phyloP scores from a whole-genome alignment of 2,888 invertebrate species.

The Eueremaeus valkanovi region DNA sequence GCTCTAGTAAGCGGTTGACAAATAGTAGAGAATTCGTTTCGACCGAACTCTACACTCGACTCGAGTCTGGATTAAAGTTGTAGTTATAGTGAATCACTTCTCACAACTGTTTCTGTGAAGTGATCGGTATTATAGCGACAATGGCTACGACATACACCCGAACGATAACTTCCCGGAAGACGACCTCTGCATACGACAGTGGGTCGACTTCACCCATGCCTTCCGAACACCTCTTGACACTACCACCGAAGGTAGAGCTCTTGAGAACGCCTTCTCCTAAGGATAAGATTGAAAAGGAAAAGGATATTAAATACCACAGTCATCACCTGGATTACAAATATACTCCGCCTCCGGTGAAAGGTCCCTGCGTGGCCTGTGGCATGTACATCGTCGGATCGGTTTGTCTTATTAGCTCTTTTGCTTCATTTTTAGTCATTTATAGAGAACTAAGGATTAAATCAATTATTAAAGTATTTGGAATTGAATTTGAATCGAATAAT shows the following conservation, averaged over 20 bases:
- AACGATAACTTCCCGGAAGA: not conserved
- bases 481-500: too few species aligned
- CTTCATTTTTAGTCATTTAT: too few species aligned
- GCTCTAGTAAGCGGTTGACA: too few species aligned
- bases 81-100: too few species aligned
- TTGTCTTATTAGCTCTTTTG: too few species aligned
- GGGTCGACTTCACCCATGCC: conserved; percentile 27
- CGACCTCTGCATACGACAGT: conserved; percentile 2
- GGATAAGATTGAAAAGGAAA: conserved; percentile 29
- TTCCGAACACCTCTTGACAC: conserved; percentile 8
- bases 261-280: conserved; percentile 37
- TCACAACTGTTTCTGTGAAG: too few species aligned
- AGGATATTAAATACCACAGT: conserved; percentile 36
- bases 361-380: conserved; percentile 39
- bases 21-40: too few species aligned
- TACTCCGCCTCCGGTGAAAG: conserved; percentile 39
- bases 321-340: conserved; percentile 40
- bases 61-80: not conserved
- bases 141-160: not conserved
- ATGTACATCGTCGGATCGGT: conserved; percentile 40
- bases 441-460: too few species aligned
- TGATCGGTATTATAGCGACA: too few species aligned
- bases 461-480: too few species aligned
- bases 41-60: not conserved
- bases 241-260: conserved; percentile 29